Conservation (phyloP, 2,797 vertebrate species). For the Acestrorhynchus altus region DNA sequence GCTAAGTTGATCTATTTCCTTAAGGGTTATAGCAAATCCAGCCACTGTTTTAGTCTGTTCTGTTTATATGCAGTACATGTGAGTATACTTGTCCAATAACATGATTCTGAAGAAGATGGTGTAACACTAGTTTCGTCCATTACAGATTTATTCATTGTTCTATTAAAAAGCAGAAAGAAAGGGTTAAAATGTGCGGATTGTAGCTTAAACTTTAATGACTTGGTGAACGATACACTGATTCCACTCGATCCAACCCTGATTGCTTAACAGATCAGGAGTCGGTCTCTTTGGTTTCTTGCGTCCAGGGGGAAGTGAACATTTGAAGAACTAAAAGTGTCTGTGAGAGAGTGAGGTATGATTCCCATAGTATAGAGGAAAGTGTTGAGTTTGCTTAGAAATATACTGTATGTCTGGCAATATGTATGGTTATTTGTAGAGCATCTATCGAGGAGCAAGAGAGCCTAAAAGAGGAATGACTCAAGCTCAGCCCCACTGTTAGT, state of each 20-base stretch:
- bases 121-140: slow-evolving; percentile 2
- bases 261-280: slow-evolving; percentile 36
- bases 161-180: slow-evolving; percentile 6
- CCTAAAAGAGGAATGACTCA: slow-evolving; percentile 19
- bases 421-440: background rate
- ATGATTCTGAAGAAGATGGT: background rate
- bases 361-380: background rate
- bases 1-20: background rate
- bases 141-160: slow-evolving; percentile 5
- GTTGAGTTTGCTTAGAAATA: background rate
- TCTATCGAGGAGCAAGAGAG: slow-evolving; percentile 3
- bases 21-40: background rate
- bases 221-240: background rate
- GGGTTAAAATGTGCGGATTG: background rate
- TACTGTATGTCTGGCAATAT: background rate
- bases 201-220: background rate
- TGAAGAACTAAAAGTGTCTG: background rate
- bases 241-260: slow-evolving; percentile 11
- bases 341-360: slow-evolving; percentile 11
- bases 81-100: background rate
- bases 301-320: background rate
- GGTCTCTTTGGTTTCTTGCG: slow-evolving; percentile 54
- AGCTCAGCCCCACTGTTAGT: background rate
- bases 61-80: background rate
- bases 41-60: background rate